Percentiles rank a stretch among this genome's conserved stretches.
Evolutionary conservation across 2,113 vertebrate species (phyloP).

Genomic region (Erythrolamprus reginae): DNA sequence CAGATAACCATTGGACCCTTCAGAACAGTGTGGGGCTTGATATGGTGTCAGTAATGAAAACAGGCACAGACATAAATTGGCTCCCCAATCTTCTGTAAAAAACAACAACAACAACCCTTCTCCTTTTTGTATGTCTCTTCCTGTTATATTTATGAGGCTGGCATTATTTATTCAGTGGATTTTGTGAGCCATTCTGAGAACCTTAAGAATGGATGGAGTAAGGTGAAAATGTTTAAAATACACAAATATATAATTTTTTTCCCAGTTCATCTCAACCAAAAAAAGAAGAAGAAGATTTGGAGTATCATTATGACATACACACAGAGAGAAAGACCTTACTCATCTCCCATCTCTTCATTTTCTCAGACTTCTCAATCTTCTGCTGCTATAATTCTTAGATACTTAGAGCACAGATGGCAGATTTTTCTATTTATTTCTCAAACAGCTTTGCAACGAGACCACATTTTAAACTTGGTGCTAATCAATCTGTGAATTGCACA

Average conservation of each 20-base stretch:
- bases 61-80: not conserved
- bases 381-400: not conserved
- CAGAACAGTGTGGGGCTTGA: not conserved
- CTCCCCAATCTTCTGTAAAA: too few relatives aligned
- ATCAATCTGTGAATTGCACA: not conserved
- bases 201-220: not conserved
- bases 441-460: not conserved
- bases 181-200: not conserved
- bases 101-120: not conserved
- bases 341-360: not conserved
- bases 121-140: not conserved
- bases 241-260: not conserved
- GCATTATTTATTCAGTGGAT: not conserved
- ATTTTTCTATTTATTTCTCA: not conserved
- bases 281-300: not conserved
- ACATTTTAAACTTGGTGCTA: not conserved
- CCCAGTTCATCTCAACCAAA: not conserved
- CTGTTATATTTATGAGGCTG: not conserved
- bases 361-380: not conserved
- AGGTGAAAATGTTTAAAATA: not conserved
- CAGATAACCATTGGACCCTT: not conserved
- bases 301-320: not conserved
- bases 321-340: not conserved
- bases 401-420: not conserved
- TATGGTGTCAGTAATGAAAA: not conserved